phyloP scores from a whole-genome alignment of 2,113 vertebrate genomes.

The Orycteropus afer region DNA sequence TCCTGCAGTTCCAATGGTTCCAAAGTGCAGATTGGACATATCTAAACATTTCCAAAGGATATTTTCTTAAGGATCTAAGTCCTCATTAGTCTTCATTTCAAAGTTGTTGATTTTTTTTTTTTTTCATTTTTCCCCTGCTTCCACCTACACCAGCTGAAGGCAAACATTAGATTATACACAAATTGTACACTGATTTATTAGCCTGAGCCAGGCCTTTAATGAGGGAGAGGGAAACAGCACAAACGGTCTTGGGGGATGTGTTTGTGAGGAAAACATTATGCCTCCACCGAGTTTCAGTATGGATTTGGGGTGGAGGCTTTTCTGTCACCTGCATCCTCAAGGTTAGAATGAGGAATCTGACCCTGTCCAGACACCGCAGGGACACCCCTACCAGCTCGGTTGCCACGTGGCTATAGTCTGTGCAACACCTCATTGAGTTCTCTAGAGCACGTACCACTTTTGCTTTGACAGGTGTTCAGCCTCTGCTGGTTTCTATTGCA shows the following conservation, averaged over 20 bases:
- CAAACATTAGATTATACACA: constrained; percentile 59
- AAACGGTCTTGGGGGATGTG: background rate
- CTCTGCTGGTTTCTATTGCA: accelerated
- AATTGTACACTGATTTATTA: constrained; percentile 73
- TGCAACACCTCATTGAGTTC: background rate
- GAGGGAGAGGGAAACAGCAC: background rate
- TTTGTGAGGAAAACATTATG: background rate
- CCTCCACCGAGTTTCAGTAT: background rate
- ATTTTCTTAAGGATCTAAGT: constrained; percentile 31
- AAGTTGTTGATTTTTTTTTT: constrained; percentile 15
- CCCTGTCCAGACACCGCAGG: background rate
- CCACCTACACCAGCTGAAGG: constrained; percentile 64
- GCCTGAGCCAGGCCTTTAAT: constrained; percentile 52
- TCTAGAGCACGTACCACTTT: accelerated
- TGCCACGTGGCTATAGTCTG: accelerated
- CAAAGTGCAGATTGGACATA: background rate
- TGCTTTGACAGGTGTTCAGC: background rate
- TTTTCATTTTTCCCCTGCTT: background rate
- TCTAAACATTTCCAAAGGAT: constrained; percentile 8
- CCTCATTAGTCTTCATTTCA: constrained; percentile 55
- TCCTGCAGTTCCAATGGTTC: background rate
- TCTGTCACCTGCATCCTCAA: background rate
- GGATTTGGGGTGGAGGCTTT: background rate
- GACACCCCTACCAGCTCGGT: accelerated
- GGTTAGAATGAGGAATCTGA: background rate